Evolutionary conservation across 53 echinoderm and acorn worm species (phyloP).

Genomic region (Actinopyga echinites): DNA sequence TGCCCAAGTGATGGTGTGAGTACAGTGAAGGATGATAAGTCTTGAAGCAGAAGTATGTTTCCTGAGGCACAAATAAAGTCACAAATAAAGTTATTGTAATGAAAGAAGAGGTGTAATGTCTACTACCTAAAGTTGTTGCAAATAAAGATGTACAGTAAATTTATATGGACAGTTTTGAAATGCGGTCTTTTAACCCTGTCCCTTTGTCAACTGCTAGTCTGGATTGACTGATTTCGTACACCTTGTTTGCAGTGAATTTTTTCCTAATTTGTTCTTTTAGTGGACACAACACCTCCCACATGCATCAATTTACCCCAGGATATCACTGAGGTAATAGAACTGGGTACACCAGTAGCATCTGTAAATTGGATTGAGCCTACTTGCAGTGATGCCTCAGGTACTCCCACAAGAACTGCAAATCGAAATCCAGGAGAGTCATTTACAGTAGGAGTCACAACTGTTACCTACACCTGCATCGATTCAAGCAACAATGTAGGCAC

Average conservation of each 20-base stretch:
- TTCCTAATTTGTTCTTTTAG: neutral
- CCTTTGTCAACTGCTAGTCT: no score
- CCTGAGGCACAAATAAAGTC: no score
- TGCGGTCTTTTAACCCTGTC: no score
- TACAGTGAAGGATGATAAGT: no score
- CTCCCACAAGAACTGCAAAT: constrained; percentile 3
- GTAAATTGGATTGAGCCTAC: constrained; percentile 52
- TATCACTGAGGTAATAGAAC: neutral
- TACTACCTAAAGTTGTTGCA: no score
- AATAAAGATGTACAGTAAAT: no score
- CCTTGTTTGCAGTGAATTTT: neutral
- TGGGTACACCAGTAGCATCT: neutral
- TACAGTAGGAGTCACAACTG: constrained; percentile 42
- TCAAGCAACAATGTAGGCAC: constrained; percentile 49
- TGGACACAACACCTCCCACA: neutral
- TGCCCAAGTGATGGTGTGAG: no score
- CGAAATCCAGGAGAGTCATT: constrained; percentile 39
- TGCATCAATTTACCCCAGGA: neutral
- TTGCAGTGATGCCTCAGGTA: constrained; percentile 53
- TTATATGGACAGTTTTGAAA: no score
- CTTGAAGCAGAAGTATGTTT: no score
- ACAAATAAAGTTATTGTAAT: no score
- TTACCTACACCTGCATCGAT: constrained; percentile 58
- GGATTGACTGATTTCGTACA: no score
- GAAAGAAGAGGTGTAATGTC: no score